A percentile compares a stretch with the other conserved stretches of the same genome.
Conservation (phyloP, 2,797 vertebrate genomes). For the Cheirogaleus major region DNA sequence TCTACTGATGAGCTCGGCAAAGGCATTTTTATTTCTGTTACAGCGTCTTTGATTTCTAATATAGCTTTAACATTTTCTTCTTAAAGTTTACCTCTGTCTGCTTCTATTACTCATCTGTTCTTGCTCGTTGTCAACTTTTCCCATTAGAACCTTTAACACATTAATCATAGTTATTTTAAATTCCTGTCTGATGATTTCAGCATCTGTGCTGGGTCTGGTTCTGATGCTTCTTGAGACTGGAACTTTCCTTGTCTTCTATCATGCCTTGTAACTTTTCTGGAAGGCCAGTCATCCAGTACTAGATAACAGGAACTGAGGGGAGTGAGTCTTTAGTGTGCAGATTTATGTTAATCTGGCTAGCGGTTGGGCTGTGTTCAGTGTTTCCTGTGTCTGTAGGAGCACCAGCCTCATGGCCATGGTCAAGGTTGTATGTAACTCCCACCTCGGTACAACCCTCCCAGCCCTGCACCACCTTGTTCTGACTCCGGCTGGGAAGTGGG, state of each 20-base stretch:
- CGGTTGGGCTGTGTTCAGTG: fast-evolving
- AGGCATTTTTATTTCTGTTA: background rate
- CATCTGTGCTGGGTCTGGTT: background rate
- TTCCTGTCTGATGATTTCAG: background rate
- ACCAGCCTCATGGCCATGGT: background rate
- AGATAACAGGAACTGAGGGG: background rate
- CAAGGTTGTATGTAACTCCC: background rate
- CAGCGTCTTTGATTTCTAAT: background rate
- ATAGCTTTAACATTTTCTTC: background rate
- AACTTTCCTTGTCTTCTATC: background rate
- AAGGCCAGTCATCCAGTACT: background rate
- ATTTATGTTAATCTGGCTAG: background rate
- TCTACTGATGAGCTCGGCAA: background rate
- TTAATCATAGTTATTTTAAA: background rate
- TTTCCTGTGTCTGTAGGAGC: background rate
- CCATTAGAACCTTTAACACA: background rate
- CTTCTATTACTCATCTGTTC: background rate
- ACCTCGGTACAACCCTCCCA: too few relatives aligned
- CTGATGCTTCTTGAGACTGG: background rate
- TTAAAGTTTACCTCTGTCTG: background rate
- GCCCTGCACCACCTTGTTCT: background rate
- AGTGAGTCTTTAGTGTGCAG: fast-evolving
- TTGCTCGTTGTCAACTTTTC: background rate
- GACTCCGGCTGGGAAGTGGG: too few relatives aligned
- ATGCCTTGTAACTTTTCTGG: background rate